phyloP scores from a whole-genome alignment of 37 sponge, comb jelly and placozoan genomes.

The Cliona cf. orientalis region DNA sequence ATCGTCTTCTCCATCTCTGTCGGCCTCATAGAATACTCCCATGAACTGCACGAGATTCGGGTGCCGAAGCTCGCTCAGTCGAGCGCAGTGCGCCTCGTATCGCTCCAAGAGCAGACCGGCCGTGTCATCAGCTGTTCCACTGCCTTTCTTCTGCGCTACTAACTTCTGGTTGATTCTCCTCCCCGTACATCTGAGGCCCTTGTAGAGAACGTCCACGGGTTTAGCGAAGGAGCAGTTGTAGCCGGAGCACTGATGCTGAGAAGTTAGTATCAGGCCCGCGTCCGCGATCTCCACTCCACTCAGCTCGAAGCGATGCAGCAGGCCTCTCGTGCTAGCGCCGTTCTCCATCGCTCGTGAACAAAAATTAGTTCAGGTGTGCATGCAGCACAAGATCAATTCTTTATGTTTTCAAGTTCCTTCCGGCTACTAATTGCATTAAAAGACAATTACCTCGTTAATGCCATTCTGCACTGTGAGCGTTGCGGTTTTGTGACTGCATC shows the following conservation, averaged over 20 bases:
- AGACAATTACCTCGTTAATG: background rate
- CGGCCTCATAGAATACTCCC: conserved; percentile 9
- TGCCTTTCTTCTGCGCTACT: background rate
- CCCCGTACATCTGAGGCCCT: conserved; percentile 28
- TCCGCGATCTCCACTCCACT: conserved; percentile 29
- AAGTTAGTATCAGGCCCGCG: conserved; percentile 20
- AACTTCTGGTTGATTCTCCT: conserved; percentile 11
- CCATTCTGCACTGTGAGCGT: too few relatives aligned
- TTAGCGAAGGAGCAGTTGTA: conserved; percentile 27
- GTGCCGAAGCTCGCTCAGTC: conserved; percentile 24
- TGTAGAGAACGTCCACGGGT: conserved; percentile 14
- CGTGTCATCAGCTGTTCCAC: background rate
- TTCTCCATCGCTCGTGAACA: too few relatives aligned
- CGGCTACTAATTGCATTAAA: background rate
- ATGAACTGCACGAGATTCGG: conserved; percentile 48
- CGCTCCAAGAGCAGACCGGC: background rate
- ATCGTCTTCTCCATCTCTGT: background rate
- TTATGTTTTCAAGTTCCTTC: too few relatives aligned
- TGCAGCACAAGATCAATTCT: too few relatives aligned
- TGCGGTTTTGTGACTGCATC: too few relatives aligned
- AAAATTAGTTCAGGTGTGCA: too few relatives aligned
- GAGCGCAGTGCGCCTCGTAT: conserved; percentile 5
- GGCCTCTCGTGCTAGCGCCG: too few relatives aligned
- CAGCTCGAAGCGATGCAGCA: too few relatives aligned
- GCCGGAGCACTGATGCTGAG: too few relatives aligned